Percentiles rank a stretch among this genome's conserved stretches.
Conservation (phyloP, 2,797 vertebrate genomes). For the Falco columbarius region DNA sequence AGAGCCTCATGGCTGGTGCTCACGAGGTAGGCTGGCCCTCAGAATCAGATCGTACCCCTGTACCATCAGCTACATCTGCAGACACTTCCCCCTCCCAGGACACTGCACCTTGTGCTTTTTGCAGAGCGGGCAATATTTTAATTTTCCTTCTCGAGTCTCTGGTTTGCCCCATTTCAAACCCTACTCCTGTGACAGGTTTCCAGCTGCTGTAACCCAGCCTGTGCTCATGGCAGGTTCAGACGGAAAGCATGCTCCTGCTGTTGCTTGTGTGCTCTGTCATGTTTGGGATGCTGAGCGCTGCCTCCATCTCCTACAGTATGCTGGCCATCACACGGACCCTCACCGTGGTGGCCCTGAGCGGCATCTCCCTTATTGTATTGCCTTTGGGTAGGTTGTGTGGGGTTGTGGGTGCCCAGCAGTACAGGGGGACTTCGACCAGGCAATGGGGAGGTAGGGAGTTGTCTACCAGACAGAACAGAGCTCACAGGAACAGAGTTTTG, state of each 20-base stretch:
- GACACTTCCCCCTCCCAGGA: neutral
- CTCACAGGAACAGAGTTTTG: neutral
- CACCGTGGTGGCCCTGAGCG: conserved; percentile 80
- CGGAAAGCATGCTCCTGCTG: conserved; percentile 81
- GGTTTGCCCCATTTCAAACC: neutral
- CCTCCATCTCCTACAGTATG: conserved; percentile 84
- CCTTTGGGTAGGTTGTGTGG: conserved; percentile 75
- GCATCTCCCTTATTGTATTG: conserved; percentile 82
- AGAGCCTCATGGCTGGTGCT: neutral
- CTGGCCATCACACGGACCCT: conserved; percentile 81
- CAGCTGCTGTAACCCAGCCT: neutral
- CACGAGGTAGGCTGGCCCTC: neutral
- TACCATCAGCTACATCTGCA: neutral
- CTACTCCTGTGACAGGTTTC: neutral
- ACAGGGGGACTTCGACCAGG: neutral
- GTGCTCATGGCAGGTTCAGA: conserved; percentile 81
- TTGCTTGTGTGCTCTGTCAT: conserved; percentile 67
- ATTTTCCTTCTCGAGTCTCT: neutral
- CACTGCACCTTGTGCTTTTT: neutral
- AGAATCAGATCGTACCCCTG: neutral
- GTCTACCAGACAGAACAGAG: neutral
- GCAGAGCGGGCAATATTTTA: neutral
- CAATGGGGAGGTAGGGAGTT: neutral
- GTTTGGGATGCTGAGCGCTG: conserved; percentile 75
- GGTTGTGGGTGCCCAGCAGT: neutral